A percentile compares a stretch with the other conserved stretches of the same genome.
phyloP scores from a whole-genome alignment of 2,113 vertebrate species.

The Solea senegalensis region DNA sequence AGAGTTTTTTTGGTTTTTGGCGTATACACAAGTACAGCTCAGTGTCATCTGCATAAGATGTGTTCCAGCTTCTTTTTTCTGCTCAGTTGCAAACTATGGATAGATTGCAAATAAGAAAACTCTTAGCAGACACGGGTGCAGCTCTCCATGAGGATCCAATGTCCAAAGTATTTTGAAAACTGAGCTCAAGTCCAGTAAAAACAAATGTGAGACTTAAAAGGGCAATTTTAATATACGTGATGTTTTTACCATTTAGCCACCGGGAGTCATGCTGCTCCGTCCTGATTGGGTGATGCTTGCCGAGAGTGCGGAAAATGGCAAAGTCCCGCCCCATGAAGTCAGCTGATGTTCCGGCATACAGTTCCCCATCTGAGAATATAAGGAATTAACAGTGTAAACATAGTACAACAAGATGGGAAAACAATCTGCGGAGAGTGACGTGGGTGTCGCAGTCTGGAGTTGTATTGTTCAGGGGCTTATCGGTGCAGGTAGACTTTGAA shows the following conservation, averaged over 20 bases:
- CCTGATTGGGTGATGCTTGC: conserved; percentile 95
- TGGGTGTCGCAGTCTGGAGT: conserved; percentile 12
- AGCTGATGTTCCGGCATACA: conserved; percentile 96
- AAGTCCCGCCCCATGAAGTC: conserved; percentile 99
- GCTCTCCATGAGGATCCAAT: no score
- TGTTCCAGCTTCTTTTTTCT: no score
- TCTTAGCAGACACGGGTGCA: no score
- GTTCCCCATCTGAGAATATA: conserved; percentile 87
- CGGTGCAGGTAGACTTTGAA: conserved; percentile 41
- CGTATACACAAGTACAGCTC: no score
- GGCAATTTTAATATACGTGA: no score
- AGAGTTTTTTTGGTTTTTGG: no score
- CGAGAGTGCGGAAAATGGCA: conserved; percentile 97
- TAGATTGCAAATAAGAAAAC: no score
- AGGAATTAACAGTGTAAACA: conserved; percentile 13
- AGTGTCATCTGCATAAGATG: no score
- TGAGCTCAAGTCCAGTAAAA: no score
- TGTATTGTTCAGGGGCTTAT: conserved; percentile 37
- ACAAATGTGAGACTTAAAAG: no score
- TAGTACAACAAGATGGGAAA: conserved; percentile 10
- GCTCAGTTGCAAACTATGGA: no score
- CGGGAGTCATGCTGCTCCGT: conserved; percentile 98
- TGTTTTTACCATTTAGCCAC: conserved; percentile 92
- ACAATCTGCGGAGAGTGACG: background rate
- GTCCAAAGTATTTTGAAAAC: no score